Percentiles rank a stretch among this genome's conserved stretches.
These are phyloP conservation scores for Zhuqinia jingwanae DNA, from an alignment of 2,888 invertebrate species.

Conservation along the genomic window DNA sequence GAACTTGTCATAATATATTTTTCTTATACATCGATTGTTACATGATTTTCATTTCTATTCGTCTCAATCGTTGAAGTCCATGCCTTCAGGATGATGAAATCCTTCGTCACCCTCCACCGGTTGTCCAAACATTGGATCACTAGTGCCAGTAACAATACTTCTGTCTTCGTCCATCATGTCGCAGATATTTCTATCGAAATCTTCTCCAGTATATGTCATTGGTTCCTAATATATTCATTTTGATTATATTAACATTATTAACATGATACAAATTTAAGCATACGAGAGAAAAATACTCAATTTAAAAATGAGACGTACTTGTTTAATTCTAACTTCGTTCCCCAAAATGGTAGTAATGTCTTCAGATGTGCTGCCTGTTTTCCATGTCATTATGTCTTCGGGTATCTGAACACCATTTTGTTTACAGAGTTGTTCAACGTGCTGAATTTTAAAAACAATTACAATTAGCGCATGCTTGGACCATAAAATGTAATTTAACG, in stretches of 20 bases:
- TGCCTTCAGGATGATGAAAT: constrained; percentile 72
- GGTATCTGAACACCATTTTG: constrained; percentile 81
- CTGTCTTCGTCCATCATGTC: constrained; percentile 87
- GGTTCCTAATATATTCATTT: constrained; percentile 66
- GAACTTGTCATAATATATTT: background rate
- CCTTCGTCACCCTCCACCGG: constrained; percentile 65
- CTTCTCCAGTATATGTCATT: constrained; percentile 25
- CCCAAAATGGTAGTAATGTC: constrained; percentile 77
- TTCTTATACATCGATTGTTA: background rate
- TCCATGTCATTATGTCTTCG: constrained; percentile 85
- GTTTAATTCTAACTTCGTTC: constrained; percentile 74
- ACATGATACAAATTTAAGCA: background rate
- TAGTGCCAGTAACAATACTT: constrained; percentile 80
- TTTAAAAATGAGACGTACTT: too few relatives aligned
- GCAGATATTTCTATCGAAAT: constrained; percentile 56
- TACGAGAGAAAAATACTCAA: too few relatives aligned
- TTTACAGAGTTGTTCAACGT: constrained; percentile 69
- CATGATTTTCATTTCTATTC: background rate
- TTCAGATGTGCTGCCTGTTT: constrained; percentile 80
- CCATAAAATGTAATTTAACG: too few relatives aligned
- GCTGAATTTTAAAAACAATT: constrained; percentile 38
- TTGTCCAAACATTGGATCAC: constrained; percentile 84
- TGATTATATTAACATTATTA: background rate
- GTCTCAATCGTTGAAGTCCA: constrained; percentile 74
- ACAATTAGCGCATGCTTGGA: too few relatives aligned